Conservation (phyloP, 2,797 vertebrate species). For the Enoplosus armatus region DNA sequence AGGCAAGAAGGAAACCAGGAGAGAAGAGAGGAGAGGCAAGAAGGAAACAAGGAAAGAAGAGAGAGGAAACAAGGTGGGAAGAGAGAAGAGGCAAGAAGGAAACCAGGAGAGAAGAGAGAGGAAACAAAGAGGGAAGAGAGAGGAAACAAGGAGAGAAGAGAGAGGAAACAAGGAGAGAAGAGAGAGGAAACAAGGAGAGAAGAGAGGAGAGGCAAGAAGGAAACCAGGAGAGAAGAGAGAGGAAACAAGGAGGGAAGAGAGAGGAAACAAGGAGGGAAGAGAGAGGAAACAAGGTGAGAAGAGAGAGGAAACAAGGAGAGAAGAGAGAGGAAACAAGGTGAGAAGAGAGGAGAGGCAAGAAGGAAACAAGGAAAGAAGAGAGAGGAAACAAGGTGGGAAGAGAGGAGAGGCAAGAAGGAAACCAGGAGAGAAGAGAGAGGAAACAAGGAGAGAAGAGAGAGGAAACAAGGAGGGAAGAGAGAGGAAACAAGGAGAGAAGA, state of each 20-base stretch:
- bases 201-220: too few relatives aligned
- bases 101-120: not conserved
- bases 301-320: not conserved
- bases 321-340: not conserved
- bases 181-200: not conserved
- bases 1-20: not conserved
- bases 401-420: too few relatives aligned
- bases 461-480: too few relatives aligned
- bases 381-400: not conserved
- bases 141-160: not conserved
- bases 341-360: too few relatives aligned
- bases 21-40: not conserved
- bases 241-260: not conserved
- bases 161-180: not conserved
- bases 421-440: fast-evolving
- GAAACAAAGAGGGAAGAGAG: not conserved
- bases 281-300: too few relatives aligned
- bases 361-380: too few relatives aligned
- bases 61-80: not conserved
- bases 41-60: too few relatives aligned
- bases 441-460: too few relatives aligned
- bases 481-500: not conserved
- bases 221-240: not conserved
- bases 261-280: not conserved
- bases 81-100: too few relatives aligned